Evolutionary conservation across 1,140 invertebrate genomes (phyloP), one percentile per base, ranked within the genome.

Genomic region (Patella vulgata): DNA sequence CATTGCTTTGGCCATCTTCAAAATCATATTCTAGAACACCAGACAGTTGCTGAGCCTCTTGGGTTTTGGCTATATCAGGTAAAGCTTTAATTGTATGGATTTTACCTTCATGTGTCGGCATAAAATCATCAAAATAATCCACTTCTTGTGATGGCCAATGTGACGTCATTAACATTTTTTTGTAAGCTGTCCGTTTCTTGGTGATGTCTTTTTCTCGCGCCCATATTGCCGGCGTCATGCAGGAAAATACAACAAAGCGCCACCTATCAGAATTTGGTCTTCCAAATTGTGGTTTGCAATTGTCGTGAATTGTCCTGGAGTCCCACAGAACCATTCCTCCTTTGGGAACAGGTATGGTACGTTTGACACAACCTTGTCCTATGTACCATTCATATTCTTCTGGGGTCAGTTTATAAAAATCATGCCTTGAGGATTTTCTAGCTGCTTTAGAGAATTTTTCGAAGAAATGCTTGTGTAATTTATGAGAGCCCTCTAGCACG

Each of bases 301-400:
- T 79, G 25, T 70, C 77, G 54, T 79, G 77, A 25, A 74, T 65
- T 1, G 63, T 56, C 30, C 77, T 56, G 17, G 77, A 79, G 54
- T 79, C 74, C 77, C 77, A 79, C 2, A 79, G 48, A 43, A 79
- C 69, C 57, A 79, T 69, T 12, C 74, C 74, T 11, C 77, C 77
- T 58, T 77, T 79, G 1, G 77, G 73, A 1, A 74, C 74, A 3
- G 77, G 74, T 17, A 79, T 66, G 17, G 65, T 58, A 9, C 51
- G 66, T 17, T 59, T 17, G 11, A 36, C 25, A 52, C 74, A 75
- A 4, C 68, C 73, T 28, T 64, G 62, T 4, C 60, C n/a, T 25
- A 59, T 30, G 43, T 59, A 79, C 61, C 66, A 75, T 27, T 59
- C 28, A 1, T 68, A 61, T 25, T 71, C 52, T 8, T 47, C 39